phyloP scores from a whole-genome alignment of 2,797 vertebrate genomes.

The Onychomys leucogaster region DNA sequence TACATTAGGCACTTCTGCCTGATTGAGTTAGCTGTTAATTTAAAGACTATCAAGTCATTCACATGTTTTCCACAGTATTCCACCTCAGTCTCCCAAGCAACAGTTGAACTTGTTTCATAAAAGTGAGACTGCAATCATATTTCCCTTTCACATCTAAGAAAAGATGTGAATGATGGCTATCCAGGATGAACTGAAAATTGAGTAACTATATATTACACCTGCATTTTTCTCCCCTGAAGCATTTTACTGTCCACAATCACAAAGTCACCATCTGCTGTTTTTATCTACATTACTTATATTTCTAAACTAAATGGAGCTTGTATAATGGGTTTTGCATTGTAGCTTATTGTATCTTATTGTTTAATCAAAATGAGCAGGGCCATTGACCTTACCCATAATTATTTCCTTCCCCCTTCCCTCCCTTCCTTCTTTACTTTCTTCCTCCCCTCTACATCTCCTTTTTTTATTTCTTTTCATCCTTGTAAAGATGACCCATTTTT shows the following conservation, averaged over 20 bases:
- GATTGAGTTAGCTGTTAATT: slow-evolving; percentile 44
- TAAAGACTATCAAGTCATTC: slow-evolving; percentile 64
- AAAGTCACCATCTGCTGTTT: slow-evolving; percentile 85
- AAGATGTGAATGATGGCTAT: slow-evolving; percentile 82
- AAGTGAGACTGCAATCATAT: slow-evolving; percentile 65
- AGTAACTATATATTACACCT: slow-evolving; percentile 74
- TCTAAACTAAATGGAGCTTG: slow-evolving; percentile 71
- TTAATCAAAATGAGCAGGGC: slow-evolving; percentile 67
- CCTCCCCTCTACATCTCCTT: not conserved
- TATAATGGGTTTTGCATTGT: slow-evolving; percentile 59
- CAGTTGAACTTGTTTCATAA: slow-evolving; percentile 69
- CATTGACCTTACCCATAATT: not conserved
- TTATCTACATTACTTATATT: slow-evolving; percentile 72
- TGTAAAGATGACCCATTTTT: not conserved
- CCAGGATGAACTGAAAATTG: slow-evolving; percentile 82
- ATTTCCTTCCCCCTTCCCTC: not conserved
- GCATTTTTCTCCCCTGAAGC: slow-evolving; percentile 62
- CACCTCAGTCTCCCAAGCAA: slow-evolving; percentile 47
- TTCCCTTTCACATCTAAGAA: slow-evolving; percentile 80
- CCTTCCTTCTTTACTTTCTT: not conserved
- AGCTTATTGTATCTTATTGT: slow-evolving; percentile 66
- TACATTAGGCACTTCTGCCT: slow-evolving; percentile 17
- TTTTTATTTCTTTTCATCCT: not conserved
- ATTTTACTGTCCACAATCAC: slow-evolving; percentile 78
- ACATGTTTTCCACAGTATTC: not conserved